Base-by-base conservation (phyloP, 2,113 vertebrate genomes). In the Pagrus major region DNA sequence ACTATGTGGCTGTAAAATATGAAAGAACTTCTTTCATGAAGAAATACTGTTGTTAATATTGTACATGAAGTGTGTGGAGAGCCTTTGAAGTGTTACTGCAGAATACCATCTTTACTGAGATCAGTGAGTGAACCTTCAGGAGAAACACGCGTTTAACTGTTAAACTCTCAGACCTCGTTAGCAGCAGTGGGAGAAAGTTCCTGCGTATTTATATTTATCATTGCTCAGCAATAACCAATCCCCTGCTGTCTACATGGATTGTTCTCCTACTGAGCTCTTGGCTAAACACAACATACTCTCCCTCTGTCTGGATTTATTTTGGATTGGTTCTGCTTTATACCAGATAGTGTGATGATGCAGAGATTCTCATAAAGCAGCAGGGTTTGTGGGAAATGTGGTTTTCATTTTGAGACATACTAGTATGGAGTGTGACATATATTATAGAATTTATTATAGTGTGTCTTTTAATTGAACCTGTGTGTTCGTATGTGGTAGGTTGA, bases 191-290 rank as follows among this genome's bases (percentile, higher is more conserved):
- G 46, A 65, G 21, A 75, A 71, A 58, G 68, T 27, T 78, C 9
- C 52, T 25, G 46, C 44, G 46, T 75, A 75, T 86, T 89, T 81
- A 71, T 86, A 88, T 81, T 71, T 6, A 80, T 47, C 78, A 54
- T 67, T 56, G 67, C 80, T 87, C 81, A 89, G 86, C 75, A 78
- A 83, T 86, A 83, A 80, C 65, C 59, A 63, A 66, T 58, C 46
- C 72, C 75, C 85, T 78, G 80, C 85, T 82, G 83, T 88, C 84
- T 70, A 58, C 76, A 59, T 55, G 60, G 64, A 86, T 82, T 58
- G 46, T 75, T 49, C 63, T 71, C 72, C 76, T 39, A 31, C 74
- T 79, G 58, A 84, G 75, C 77, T 80, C 68, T 70, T 52, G 75
- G 80, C 83, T 75, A 35, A 81, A 76, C 51, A 47, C 20, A 56